Conservation (phyloP, 2,888 invertebrate species). For the Apodemia mormo region DNA sequence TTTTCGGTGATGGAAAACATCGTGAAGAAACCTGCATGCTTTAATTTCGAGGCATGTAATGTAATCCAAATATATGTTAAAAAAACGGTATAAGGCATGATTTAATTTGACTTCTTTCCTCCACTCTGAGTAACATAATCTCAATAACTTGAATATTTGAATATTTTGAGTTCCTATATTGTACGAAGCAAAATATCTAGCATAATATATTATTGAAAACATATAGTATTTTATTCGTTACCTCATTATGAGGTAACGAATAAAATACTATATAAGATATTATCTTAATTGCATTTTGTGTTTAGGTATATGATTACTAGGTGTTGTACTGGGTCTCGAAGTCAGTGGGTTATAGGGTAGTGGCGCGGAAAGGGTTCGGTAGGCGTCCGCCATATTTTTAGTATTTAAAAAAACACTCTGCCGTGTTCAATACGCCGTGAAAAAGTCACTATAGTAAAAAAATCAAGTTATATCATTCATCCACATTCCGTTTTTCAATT, state of each 20-base stretch:
- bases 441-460: too few relatives aligned
- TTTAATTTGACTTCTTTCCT: neutral
- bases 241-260: too few relatives aligned
- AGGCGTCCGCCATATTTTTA: too few relatives aligned
- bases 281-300: neutral
- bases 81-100: too few relatives aligned
- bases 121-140: neutral
- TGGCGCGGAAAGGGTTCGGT: neutral
- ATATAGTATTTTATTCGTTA: neutral
- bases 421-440: too few relatives aligned
- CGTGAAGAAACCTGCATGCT: too few relatives aligned
- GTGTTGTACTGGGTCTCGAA: neutral
- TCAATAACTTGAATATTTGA: neutral
- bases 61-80: neutral
- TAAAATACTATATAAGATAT: too few relatives aligned
- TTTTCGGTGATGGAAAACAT: neutral
- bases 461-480: too few relatives aligned
- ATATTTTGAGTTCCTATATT: neutral
- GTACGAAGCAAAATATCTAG: neutral
- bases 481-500: too few relatives aligned
- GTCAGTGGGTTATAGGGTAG: neutral
- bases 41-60: too few relatives aligned
- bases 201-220: slow-evolving; percentile 1
- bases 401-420: too few relatives aligned
- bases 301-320: neutral